Evolutionary conservation across 2,888 invertebrate genomes (phyloP).

Genomic region (Callosobruchus maculatus): DNA sequence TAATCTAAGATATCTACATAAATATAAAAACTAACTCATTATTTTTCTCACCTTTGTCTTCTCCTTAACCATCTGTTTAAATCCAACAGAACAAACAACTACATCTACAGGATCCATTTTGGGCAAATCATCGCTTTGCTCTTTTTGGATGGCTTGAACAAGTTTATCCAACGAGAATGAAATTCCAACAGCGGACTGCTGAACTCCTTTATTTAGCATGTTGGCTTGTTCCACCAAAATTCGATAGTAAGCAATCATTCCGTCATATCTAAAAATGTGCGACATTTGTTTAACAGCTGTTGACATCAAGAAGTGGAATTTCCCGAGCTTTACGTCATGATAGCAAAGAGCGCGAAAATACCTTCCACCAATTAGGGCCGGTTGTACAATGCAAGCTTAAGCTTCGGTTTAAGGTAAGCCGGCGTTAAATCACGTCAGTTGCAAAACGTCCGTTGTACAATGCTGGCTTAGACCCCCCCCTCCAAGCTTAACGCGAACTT

Average conservation of each 20-base stretch:
- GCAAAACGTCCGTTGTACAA: too few relatives aligned
- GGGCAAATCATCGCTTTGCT: constrained; percentile 50
- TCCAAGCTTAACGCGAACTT: too few relatives aligned
- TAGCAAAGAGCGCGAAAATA: too few relatives aligned
- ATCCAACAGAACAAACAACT: constrained; percentile 64
- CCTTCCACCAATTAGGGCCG: too few relatives aligned
- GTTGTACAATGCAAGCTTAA: too few relatives aligned
- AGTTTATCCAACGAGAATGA: constrained; percentile 82
- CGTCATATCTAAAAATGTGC: constrained; percentile 65
- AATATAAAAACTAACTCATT: too few relatives aligned
- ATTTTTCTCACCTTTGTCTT: constrained; percentile 49
- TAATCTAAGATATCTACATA: constrained; percentile 8
- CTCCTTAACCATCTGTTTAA: constrained; percentile 57
- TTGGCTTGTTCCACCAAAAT: constrained; percentile 45
- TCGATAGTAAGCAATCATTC: constrained; percentile 70
- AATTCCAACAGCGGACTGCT: constrained; percentile 68
- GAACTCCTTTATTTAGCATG: constrained; percentile 31
- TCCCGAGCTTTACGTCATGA: too few relatives aligned
- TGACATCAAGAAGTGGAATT: too few relatives aligned
- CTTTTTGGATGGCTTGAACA: constrained; percentile 57
- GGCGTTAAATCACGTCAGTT: too few relatives aligned
- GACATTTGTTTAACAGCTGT: too few relatives aligned
- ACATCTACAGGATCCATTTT: constrained; percentile 53
- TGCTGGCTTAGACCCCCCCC: too few relatives aligned
- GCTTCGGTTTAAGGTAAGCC: too few relatives aligned